A percentile compares a stretch with the other conserved stretches of the same genome.
These are phyloP conservation scores for Camponotus pennsylvanicus DNA, from an alignment of 1,140 invertebrate genomes.

Conservation along the genomic window DNA sequence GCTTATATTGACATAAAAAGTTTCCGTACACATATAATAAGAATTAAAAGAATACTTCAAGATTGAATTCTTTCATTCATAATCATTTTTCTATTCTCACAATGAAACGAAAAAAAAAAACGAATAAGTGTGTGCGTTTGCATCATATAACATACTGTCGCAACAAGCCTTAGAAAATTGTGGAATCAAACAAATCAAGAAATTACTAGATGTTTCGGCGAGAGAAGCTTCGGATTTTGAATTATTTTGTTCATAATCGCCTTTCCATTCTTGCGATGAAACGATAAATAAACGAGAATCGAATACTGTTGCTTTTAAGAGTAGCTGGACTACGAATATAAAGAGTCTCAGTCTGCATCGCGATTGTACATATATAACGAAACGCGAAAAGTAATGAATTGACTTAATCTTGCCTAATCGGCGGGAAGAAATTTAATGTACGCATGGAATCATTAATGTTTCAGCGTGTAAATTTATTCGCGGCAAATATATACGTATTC, in stretches of 20 bases:
- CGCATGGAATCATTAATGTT: too few relatives aligned
- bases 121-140: background rate
- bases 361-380: slow-evolving; percentile 81
- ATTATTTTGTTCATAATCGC: slow-evolving; percentile 3
- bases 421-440: slow-evolving; percentile 3
- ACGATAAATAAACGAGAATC: slow-evolving; percentile 34
- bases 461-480: too few relatives aligned
- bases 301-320: slow-evolving; percentile 58
- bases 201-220: background rate
- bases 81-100: slow-evolving; percentile 16
- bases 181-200: slow-evolving; percentile 9
- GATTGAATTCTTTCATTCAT: background rate
- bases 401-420: slow-evolving; percentile 16
- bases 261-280: slow-evolving; percentile 31
- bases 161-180: slow-evolving; percentile 16
- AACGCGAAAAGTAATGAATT: slow-evolving; percentile 17
- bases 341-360: slow-evolving; percentile 41
- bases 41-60: slow-evolving; percentile 1
- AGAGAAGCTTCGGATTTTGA: background rate
- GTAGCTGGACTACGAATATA: slow-evolving; percentile 57
- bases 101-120: slow-evolving; percentile 38
- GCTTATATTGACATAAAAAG: slow-evolving; percentile 10
- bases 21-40: background rate
- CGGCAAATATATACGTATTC: too few relatives aligned
- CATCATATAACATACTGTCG: background rate